Base-by-base conservation (phyloP, 2,888 invertebrate genomes). In the Lepidonotus clava region DNA sequence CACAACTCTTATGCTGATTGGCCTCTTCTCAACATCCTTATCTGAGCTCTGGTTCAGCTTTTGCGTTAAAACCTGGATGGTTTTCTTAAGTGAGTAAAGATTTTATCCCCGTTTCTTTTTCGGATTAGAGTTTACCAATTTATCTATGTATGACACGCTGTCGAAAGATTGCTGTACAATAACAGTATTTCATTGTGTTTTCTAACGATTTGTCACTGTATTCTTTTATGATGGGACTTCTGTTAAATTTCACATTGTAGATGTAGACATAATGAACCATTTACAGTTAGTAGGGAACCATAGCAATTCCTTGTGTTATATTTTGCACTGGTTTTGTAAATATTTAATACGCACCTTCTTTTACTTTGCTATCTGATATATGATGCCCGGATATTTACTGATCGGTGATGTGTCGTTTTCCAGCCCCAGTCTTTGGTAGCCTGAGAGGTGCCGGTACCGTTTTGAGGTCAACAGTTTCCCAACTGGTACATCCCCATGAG, bases 11-110 rank as follows among this genome's bases (percentile, higher is more conserved):
- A 5, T 71, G 36, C 0, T 36, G 2, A 38, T 71, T 4, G 71
- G 71, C 8, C 71, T 71, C 14, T 0, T 38, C 11, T 71, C 71
- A 11, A 11, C 0, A 1, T 71, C 36, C 36, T 1, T 71, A 4
- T 11, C 71, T 5, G 71, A 71, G 71, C 38, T 71, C 71, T 71
- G 38, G 36, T 71, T 71, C 71, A 71, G 71, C 36, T 71, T 71
- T 24, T 71, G 71, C 71, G 38, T 38, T 11, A 14, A 21, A 0
- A n/a, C 71, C 8, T 71, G 71, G 71, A 71, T 71, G 71, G 71
- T 71, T 34, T 71, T 34, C 21, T 18, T 71, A 71, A 71, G 71
- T 71, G 24, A 71, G 71, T 8, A 46, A n/a, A n/a, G n/a, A n/a
- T n/a, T n/a, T n/a, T n/a, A n/a, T n/a, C n/a, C n/a, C n/a, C n/a